Base-by-base conservation (phyloP, 2,797 vertebrate genomes). In the Dallia pectoralis region DNA sequence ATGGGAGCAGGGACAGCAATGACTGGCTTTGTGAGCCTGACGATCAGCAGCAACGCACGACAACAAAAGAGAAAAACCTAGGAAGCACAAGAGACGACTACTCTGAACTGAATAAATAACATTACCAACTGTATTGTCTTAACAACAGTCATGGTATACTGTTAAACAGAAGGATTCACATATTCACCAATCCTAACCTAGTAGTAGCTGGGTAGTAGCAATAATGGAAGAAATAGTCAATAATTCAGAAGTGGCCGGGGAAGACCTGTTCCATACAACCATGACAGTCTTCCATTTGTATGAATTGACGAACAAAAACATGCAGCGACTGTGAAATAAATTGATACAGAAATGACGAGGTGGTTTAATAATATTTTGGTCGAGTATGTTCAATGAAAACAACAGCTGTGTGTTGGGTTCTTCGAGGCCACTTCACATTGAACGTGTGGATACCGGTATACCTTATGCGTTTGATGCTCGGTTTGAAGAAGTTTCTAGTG, bases 1-100 rank as follows among this genome's bases (percentile, higher is more conserved):
- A 94, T 93, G 89, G 91, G 79, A 92, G 88, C 91, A 25, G 80
- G 80, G 81, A 84, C 87, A 93, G 91, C 88, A 87, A 88, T 89
- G 88, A 91, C 87, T 86, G 87, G 88, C 90, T 91, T 88, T 90
- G 90, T 87, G 85, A 88, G 86, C 77, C 86, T 89, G 86, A 87
- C 84, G 89, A 91, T 90, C 82, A 76, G 87, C 78, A 79, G 70
- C 86, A 83, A 87, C 83, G 62, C 87, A 91, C 83, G 86, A 91
- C 88, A 93, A 92, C 90, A 92, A 91, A 90, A 89, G 86, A 72
- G 71, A 70, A 72, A 56, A 84, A 40, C 9, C 4, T 74, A 74
- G 77, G 76, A 64, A 78, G 78, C 82, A 63, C 77, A 75, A 75
- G 74, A 44, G 80, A 40, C 3, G 70, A 32, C 71, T n/a, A 59